These are phyloP conservation scores for Ips typographus DNA, from an alignment of 1,140 invertebrate species.

Conservation along the genomic window DNA sequence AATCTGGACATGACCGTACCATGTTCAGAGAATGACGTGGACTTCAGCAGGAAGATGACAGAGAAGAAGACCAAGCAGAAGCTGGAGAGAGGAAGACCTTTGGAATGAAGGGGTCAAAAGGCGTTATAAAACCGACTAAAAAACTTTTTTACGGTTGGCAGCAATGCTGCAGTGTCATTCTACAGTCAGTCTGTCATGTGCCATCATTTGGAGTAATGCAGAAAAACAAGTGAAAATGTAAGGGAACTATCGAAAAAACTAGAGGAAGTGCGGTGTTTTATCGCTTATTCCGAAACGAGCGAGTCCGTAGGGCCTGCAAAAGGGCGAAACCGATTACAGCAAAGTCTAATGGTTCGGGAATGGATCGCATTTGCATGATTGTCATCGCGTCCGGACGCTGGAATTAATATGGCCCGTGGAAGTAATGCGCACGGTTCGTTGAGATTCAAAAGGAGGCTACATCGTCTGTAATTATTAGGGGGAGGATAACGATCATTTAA, in stretches of 20 bases:
- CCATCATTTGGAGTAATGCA: too few species aligned
- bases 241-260: too few species aligned
- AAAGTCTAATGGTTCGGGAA: slow-evolving; percentile 11
- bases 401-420: slow-evolving; percentile 5
- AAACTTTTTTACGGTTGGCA: too few species aligned
- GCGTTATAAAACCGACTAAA: background rate
- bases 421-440: slow-evolving; percentile 9
- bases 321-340: slow-evolving; percentile 12
- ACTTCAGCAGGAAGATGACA: slow-evolving; percentile 13
- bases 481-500: background rate
- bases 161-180: too few species aligned
- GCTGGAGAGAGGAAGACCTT: slow-evolving; percentile 1
- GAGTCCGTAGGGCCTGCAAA: background rate
- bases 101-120: slow-evolving; percentile 1
- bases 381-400: slow-evolving; percentile 9
- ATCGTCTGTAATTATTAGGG: too few species aligned
- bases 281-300: too few species aligned
- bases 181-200: too few species aligned
- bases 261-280: too few species aligned
- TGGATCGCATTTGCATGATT: slow-evolving; percentile 13
- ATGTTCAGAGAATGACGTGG: slow-evolving; percentile 14
- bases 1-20: background rate
- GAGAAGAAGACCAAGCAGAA: slow-evolving; percentile 18
- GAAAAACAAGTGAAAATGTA: too few species aligned
- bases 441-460: background rate